A percentile compares a stretch with the other conserved stretches of the same genome.
Conservation (phyloP, 2,113 vertebrate genomes). For the Engystomops pustulosus region DNA sequence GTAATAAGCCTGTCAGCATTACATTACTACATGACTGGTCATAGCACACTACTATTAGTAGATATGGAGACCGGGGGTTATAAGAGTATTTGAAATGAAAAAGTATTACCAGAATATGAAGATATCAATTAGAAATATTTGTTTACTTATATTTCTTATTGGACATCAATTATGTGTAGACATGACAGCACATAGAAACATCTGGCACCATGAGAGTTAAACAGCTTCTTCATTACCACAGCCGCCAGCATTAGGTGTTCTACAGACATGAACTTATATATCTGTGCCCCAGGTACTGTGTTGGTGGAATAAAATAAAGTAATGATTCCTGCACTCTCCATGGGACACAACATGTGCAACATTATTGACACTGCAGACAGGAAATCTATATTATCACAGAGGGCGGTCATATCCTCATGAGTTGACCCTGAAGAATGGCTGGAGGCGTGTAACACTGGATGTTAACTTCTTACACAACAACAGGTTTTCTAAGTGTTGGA, state of each 20-base stretch:
- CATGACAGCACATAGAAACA: background rate
- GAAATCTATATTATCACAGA: slow-evolving; percentile 1
- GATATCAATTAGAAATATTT: background rate
- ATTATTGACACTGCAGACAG: background rate
- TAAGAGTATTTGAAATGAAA: too few relatives aligned
- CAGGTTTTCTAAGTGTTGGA: background rate
- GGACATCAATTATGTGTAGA: background rate
- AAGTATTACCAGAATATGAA: too few relatives aligned
- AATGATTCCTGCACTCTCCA: background rate
- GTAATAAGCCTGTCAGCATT: too few relatives aligned
- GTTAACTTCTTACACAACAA: background rate
- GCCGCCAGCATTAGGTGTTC: background rate
- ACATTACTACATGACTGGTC: too few relatives aligned
- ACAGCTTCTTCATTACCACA: background rate
- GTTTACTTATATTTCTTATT: background rate
- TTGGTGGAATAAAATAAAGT: background rate
- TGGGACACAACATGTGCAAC: background rate
- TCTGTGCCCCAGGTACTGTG: background rate
- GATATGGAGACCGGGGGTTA: too few relatives aligned
- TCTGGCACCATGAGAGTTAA: background rate
- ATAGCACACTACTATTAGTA: too few relatives aligned
- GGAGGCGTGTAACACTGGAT: background rate
- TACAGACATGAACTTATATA: background rate
- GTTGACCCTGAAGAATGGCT: background rate
- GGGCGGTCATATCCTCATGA: background rate